Base-by-base conservation (phyloP, 2,888 invertebrate species). In the Eupithecia insigniata region DNA sequence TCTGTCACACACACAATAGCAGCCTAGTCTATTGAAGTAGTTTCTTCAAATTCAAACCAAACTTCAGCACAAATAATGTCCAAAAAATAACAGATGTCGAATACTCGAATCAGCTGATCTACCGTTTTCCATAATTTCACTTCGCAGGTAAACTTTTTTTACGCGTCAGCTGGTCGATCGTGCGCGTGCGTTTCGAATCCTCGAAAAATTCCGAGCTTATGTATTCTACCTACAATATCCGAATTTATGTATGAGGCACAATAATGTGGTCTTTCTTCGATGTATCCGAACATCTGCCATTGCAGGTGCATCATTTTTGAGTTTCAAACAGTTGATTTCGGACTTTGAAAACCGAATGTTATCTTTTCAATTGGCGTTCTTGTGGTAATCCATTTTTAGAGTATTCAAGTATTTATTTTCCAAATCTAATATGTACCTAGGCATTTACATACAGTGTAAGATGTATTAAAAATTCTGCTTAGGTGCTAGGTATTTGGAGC, bases 291-390 rank as follows among this genome's bases (percentile, higher is more conserved):
- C 93, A 93, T 91, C 93, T 93, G 93, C 90, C 74, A 65, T 66
- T 79, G 91, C 93, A 93, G 92, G 92, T 93, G 93, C 76, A 87
- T 87, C 87, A 89, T 90, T 88, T 87, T 86, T 80, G 78, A 85
- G 83, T 83, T 87, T 83, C 78, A 81, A 83, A 82, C 81, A 80
- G 75, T 77, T 77, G 78, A 34, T 55, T 18, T 76, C 73, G 6
- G 39, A 64, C 36, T 79, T 79, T 74, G 71, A 75, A 79, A 76
- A 67, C 77, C 46, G 75, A 78, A 78, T 69, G 67, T 18, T 62
- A 28, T 70, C 66, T 71, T 76, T 73, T 72, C 65, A 58, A 70
- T 65, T 72, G 8, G 3, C 60, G 28, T 62, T 16, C n/a, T n/a
- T 64, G 14, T 22, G 32, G 7, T 22, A 36, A 2, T 64, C 34